Evolutionary conservation across 2,888 invertebrate genomes (phyloP).

Genomic region (Rhamphomyia laevipes): DNA sequence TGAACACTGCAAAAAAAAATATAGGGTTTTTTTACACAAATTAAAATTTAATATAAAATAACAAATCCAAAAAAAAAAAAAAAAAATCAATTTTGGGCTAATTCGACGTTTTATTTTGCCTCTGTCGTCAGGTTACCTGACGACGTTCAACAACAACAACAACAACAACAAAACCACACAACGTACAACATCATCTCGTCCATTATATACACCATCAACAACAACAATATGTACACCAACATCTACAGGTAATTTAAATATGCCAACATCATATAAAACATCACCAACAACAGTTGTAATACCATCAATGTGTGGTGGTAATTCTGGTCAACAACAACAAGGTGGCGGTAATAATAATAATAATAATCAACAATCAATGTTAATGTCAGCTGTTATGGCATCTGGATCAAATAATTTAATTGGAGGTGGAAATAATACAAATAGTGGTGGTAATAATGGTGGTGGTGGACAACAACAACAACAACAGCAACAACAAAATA

Average conservation of each 20-base stretch:
- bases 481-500: conserved; percentile 5
- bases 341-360: conserved; percentile 16
- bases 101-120: conserved; percentile 38
- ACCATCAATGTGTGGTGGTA: conserved; percentile 6
- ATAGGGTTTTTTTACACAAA: neutral
- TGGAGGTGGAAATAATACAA: neutral
- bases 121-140: conserved; percentile 42
- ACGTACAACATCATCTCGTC: conserved; percentile 25
- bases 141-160: conserved; percentile 27
- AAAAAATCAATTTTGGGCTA: conserved; percentile 31
- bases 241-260: conserved; percentile 8
- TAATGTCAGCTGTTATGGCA: conserved; percentile 15
- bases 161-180: conserved; percentile 29
- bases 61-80: conserved; percentile 13
- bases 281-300: conserved; percentile 8
- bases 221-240: conserved; percentile 14
- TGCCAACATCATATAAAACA: conserved; percentile 11
- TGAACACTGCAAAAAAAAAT: neutral
- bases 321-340: conserved; percentile 9
- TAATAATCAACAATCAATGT: conserved; percentile 22
- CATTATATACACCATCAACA: conserved; percentile 11
- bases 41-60: neutral
- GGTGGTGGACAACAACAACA: neutral
- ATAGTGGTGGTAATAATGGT: neutral
- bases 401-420: neutral